These are phyloP conservation scores for Seriola rivoliana DNA, from an alignment of 2,113 vertebrate species.

Conservation along the genomic window DNA sequence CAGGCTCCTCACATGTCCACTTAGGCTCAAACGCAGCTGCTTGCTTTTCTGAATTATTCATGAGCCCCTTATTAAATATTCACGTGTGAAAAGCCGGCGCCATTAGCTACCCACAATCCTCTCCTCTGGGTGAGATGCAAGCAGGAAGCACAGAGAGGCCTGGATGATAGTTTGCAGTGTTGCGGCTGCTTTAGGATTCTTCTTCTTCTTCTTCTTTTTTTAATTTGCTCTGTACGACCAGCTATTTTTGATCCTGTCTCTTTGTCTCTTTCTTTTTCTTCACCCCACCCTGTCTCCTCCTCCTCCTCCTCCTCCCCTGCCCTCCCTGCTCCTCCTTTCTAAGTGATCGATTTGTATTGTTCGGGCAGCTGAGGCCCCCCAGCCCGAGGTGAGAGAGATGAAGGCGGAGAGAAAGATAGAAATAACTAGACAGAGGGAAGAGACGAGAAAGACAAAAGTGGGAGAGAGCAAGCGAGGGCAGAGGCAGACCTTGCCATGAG, in stretches of 20 bases:
- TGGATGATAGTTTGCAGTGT: slow-evolving; percentile 14
- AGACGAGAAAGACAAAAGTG: slow-evolving; percentile 50
- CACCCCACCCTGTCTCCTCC: slow-evolving; percentile 25
- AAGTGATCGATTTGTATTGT: slow-evolving; percentile 83
- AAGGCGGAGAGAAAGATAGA: slow-evolving; percentile 59
- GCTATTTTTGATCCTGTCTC: slow-evolving; percentile 41
- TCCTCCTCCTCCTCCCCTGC: slow-evolving; percentile 12
- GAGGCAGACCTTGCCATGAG: slow-evolving; percentile 66
- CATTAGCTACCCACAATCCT: slow-evolving; percentile 73
- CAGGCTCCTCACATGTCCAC: slow-evolving; percentile 76
- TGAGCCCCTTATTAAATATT: slow-evolving; percentile 82
- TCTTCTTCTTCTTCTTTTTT: slow-evolving; percentile 4
- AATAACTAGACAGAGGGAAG: slow-evolving; percentile 64
- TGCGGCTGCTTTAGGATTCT: slow-evolving; percentile 1
- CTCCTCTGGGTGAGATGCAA: slow-evolving; percentile 49
- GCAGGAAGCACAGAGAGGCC: slow-evolving; percentile 35
- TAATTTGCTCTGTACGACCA: slow-evolving; percentile 28
- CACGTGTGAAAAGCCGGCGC: slow-evolving; percentile 78
- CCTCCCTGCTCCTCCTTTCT: slow-evolving; percentile 38
- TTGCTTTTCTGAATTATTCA: slow-evolving; percentile 83
- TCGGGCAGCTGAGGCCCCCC: slow-evolving; percentile 79
- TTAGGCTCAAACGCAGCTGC: slow-evolving; percentile 81
- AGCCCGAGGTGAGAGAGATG: slow-evolving; percentile 68
- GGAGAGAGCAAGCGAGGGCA: slow-evolving; percentile 34
- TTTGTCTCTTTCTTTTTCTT: slow-evolving; percentile 52